Base-by-base conservation (phyloP, 1,140 invertebrate genomes). In the Magallana angulata region DNA sequence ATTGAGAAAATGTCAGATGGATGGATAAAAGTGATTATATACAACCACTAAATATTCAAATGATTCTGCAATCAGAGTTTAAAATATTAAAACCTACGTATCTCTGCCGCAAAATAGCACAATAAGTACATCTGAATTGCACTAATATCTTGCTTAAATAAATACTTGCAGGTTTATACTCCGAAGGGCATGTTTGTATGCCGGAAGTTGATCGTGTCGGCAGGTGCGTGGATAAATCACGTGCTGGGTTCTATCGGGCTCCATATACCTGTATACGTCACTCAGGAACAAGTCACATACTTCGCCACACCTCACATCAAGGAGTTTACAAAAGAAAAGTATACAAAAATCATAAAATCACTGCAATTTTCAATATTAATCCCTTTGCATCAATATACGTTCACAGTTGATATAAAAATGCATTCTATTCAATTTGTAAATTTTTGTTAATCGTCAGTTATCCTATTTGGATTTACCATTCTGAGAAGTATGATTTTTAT, bases 211-310 rank as follows among this genome's bases (percentile, higher is more conserved):
- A 85, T 94, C 9, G 91, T 94, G 11, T 90, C 93, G 8, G 90
- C 93, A 36, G 94, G 94, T 14, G 92, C 92, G 8, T 94, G 94
- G 94, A 91, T 92, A 0, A 94, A 94, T 84, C 87, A 93, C 60
- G 92, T 94, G 57, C 82, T 94, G 8, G 91, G 92, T 12, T 92
- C 91, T n/a, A 89, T 94, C 57, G 94, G 93, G 30, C 90, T 94
- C 60, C 93, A 94, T 60, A 89, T 94, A 36, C 93, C 94, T 0
- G 89, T 94, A 16, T 91, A 90, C 30, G 93, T 94, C 80, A 93
- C 94, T 9, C 93, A 94, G 85, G 94, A 94, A 87, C 93, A 94
- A 82, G 94, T 94, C 6, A 94, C 94, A 0, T 94, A 94, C 88
- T 91, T 92, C 80, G 92, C 90, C 18, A 93, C 93, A 30, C 92